Percentiles rank a stretch among this genome's conserved stretches.
Evolutionary conservation across 2,888 invertebrate species (phyloP).

Genomic region (Resseliella maxima): DNA sequence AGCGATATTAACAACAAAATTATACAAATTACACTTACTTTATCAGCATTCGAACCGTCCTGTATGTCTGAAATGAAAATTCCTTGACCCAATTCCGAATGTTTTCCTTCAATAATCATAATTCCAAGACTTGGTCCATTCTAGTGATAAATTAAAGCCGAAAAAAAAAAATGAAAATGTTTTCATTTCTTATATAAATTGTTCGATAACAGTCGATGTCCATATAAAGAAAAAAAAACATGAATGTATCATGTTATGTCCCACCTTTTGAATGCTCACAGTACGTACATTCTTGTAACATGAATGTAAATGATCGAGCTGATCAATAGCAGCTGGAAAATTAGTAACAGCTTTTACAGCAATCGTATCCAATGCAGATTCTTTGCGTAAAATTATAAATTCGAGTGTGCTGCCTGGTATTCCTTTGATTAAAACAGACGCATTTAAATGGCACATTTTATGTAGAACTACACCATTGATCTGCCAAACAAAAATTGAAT

Average conservation of each 20-base stretch:
- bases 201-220: background rate
- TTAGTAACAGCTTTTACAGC: slow-evolving; percentile 91
- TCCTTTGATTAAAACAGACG: slow-evolving; percentile 94
- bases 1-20: no score
- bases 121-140: slow-evolving; percentile 79
- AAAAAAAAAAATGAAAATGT: background rate
- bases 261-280: slow-evolving; percentile 85
- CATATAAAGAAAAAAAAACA: slow-evolving; percentile 55
- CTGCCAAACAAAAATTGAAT: slow-evolving; percentile 67
- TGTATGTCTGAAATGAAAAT: slow-evolving; percentile 94
- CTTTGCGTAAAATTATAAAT: slow-evolving; percentile 78
- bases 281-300: slow-evolving; percentile 83
- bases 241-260: slow-evolving; percentile 46
- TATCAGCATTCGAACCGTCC: slow-evolving; percentile 87
- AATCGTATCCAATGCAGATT: slow-evolving; percentile 68
- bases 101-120: slow-evolving; percentile 95
- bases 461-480: slow-evolving; percentile 94
- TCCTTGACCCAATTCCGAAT: slow-evolving; percentile 90
- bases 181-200: no score
- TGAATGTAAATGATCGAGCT: slow-evolving; percentile 59
- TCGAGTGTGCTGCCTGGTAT: slow-evolving; percentile 85
- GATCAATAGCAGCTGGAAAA: slow-evolving; percentile 85
- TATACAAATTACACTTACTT: slow-evolving; percentile 70
- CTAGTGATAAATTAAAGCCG: background rate
- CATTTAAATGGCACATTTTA: slow-evolving; percentile 95